phyloP scores from a whole-genome alignment of 2,113 vertebrate species.

The Lampris incognitus region DNA sequence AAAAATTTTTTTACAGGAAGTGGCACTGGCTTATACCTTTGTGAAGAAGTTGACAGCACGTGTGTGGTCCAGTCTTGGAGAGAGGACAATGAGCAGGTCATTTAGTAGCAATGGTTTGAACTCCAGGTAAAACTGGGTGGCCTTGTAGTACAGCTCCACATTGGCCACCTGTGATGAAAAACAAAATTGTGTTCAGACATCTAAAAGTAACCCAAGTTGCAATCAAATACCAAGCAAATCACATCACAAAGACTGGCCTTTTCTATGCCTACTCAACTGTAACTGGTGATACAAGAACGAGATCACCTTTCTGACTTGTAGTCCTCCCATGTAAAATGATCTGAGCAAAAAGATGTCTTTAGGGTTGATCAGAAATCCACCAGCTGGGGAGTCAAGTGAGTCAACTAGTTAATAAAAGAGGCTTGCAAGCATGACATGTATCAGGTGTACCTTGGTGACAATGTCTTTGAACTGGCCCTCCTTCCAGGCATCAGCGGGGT shows the following conservation, averaged over 20 bases:
- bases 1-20: not conserved
- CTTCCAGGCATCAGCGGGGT: conserved; percentile 98
- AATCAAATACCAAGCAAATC: not conserved
- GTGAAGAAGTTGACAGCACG: conserved; percentile 97
- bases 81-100: conserved; percentile 96
- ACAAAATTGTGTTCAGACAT: conserved; percentile 15
- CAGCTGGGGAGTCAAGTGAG: too few relatives aligned
- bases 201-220: not conserved
- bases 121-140: conserved; percentile 96
- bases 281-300: too few relatives aligned
- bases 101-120: conserved; percentile 97
- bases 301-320: too few relatives aligned
- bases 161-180: conserved; percentile 90
- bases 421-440: too few relatives aligned
- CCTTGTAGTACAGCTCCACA: conserved; percentile 98
- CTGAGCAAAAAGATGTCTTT: too few relatives aligned
- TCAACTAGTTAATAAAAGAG: too few relatives aligned
- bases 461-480: conserved; percentile 99
- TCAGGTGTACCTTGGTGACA: conserved; percentile 91
- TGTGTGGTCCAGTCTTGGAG: conserved; percentile 95
- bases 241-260: not conserved
- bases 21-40: conserved; percentile 83
- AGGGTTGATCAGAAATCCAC: too few relatives aligned
- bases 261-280: not conserved
- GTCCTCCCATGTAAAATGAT: too few relatives aligned